A percentile compares a stretch with the other conserved stretches of the same genome.
Conservation (phyloP, 2,113 vertebrate genomes). For the Solea senegalensis region DNA sequence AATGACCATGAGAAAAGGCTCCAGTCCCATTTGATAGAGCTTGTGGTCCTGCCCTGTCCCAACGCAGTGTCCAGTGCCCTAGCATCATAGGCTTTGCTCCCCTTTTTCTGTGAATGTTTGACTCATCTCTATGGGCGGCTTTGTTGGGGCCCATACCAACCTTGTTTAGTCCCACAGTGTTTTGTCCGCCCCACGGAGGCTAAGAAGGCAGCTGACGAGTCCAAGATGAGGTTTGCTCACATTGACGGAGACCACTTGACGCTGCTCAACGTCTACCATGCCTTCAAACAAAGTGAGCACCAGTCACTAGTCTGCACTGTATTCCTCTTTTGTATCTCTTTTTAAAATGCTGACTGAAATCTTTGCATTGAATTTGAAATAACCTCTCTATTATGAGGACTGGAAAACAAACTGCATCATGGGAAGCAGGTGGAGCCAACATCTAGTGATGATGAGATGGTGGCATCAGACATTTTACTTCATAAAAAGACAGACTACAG, state of each 20-base stretch:
- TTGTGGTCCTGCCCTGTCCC: slow-evolving; percentile 82
- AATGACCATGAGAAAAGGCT: slow-evolving; percentile 70
- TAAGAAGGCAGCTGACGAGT: slow-evolving; percentile 99
- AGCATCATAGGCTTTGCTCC: slow-evolving; percentile 94
- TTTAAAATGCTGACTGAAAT: too few species aligned
- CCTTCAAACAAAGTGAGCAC: slow-evolving; percentile 98
- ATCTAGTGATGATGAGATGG: too few species aligned
- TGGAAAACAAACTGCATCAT: too few species aligned
- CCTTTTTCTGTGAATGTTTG: slow-evolving; percentile 95
- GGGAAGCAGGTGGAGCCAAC: too few species aligned
- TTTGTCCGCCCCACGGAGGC: slow-evolving; percentile 99
- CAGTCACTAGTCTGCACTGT: background rate
- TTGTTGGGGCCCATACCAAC: slow-evolving; percentile 99
- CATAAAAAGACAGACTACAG: too few species aligned
- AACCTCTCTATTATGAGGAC: too few species aligned
- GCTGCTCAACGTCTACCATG: slow-evolving; percentile 98
- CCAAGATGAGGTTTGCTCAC: slow-evolving; percentile 99
- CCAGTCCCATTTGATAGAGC: slow-evolving; percentile 68
- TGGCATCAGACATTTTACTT: too few species aligned
- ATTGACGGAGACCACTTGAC: slow-evolving; percentile 99
- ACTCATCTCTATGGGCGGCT: slow-evolving; percentile 99
- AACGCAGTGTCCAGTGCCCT: slow-evolving; percentile 89
- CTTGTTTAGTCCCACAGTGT: slow-evolving; percentile 99
- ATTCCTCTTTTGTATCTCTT: too few species aligned
- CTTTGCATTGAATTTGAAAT: too few species aligned